These are phyloP conservation scores for Sclerurus mexicanus DNA, from an alignment of 2,113 vertebrate species.

Conservation along the genomic window DNA sequence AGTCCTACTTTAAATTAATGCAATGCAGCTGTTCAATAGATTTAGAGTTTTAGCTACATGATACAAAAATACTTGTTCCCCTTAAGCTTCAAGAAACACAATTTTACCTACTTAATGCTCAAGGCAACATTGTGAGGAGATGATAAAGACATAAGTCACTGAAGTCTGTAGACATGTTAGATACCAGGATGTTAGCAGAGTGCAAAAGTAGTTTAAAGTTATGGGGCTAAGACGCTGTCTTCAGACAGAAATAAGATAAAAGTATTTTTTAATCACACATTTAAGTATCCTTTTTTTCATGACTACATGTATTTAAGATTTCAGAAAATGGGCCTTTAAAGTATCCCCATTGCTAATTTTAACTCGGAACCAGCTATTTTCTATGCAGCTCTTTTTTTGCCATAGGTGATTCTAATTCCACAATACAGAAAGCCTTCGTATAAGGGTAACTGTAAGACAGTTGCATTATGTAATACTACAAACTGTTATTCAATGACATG, in stretches of 20 bases:
- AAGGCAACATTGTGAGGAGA: background rate
- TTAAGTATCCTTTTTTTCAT: background rate
- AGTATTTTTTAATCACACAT: background rate
- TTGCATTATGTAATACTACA: background rate
- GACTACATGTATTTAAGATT: background rate
- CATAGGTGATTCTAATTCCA: background rate
- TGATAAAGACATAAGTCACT: background rate
- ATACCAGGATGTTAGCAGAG: background rate
- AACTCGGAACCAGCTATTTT: background rate
- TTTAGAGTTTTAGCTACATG: background rate
- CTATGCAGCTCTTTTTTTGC: background rate
- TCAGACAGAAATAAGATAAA: background rate
- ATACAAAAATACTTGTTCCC: background rate
- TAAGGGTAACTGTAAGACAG: background rate
- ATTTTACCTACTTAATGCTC: background rate
- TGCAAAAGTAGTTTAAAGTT: background rate
- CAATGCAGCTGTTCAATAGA: background rate
- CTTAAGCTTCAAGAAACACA: background rate
- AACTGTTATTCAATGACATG: conserved; percentile 24
- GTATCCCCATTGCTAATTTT: background rate
- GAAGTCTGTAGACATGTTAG: background rate
- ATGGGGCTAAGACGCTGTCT: background rate
- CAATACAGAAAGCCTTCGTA: background rate
- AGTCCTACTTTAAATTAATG: background rate
- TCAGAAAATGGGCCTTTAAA: background rate